phyloP scores from a whole-genome alignment of 2,888 invertebrate genomes.

The Dolichopus griseipennis region DNA sequence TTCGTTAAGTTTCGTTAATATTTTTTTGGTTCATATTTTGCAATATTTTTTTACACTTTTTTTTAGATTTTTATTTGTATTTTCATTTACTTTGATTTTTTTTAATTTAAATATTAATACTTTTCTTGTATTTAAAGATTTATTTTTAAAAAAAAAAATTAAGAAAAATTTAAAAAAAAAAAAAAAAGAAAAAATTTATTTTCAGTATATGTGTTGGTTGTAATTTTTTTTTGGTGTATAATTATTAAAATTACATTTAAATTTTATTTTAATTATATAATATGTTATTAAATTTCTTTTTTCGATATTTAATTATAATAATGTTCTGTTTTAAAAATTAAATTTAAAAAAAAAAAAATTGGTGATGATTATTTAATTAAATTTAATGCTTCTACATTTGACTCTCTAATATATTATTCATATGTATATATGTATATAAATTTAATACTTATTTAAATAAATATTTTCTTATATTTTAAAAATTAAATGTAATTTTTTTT shows the following conservation, averaged over 20 bases:
- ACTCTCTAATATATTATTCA: neutral
- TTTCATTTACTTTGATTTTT: too few species aligned
- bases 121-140: too few species aligned
- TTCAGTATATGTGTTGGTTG: neutral
- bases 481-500: neutral
- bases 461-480: neutral
- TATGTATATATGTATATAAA: neutral
- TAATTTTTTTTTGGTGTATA: neutral
- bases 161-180: neutral
- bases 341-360: neutral
- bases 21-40: too few species aligned
- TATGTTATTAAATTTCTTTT: neutral
- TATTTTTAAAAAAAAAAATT: too few species aligned
- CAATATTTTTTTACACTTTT: too few species aligned
- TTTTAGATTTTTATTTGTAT: too few species aligned
- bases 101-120: too few species aligned
- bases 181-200: neutral
- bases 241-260: too few species aligned
- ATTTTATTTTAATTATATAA: neutral
- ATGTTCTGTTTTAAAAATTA: slow-evolving; percentile 4
- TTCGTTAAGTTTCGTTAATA: too few species aligned
- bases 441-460: neutral
- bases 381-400: neutral
- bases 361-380: too few species aligned
- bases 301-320: neutral